phyloP scores from a whole-genome alignment of 2,113 vertebrate species.

The Heptranchias perlo region DNA sequence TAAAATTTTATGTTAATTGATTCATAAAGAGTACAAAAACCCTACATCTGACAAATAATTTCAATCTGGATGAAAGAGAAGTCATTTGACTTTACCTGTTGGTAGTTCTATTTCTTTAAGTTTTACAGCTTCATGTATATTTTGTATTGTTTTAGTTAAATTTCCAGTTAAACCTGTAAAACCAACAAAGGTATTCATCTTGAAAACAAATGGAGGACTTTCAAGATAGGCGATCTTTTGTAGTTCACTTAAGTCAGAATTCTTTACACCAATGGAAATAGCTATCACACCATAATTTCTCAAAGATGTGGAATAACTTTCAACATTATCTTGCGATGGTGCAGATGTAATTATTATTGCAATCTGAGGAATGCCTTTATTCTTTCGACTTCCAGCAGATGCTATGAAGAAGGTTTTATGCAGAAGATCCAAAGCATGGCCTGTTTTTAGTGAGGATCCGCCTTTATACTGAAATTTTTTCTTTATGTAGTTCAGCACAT shows the following conservation, averaged over 20 bases:
- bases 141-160: conserved; percentile 49
- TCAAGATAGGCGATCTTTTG: conserved; percentile 42
- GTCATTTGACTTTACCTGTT: conserved; percentile 44
- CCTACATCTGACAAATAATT: neutral
- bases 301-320: conserved; percentile 47
- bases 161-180: neutral
- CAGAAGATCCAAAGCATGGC: conserved; percentile 53
- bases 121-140: neutral
- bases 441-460: conserved; percentile 50
- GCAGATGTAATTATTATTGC: conserved; percentile 62
- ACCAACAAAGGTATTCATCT: conserved; percentile 26
- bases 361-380: conserved; percentile 56
- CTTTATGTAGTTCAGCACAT: conserved; percentile 45
- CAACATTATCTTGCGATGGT: conserved; percentile 54
- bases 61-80: neutral
- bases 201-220: conserved; percentile 37
- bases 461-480: conserved; percentile 43
- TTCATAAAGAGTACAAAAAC: neutral
- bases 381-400: conserved; percentile 54
- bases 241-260: conserved; percentile 47
- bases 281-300: conserved; percentile 55
- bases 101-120: neutral
- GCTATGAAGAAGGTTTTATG: conserved; percentile 52
- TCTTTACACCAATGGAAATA: conserved; percentile 52
- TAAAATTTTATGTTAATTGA: neutral